Evolutionary conservation across 2,888 invertebrate genomes (phyloP), one percentile per base, ranked within the genome.

Genomic region (Clanis bilineata): DNA sequence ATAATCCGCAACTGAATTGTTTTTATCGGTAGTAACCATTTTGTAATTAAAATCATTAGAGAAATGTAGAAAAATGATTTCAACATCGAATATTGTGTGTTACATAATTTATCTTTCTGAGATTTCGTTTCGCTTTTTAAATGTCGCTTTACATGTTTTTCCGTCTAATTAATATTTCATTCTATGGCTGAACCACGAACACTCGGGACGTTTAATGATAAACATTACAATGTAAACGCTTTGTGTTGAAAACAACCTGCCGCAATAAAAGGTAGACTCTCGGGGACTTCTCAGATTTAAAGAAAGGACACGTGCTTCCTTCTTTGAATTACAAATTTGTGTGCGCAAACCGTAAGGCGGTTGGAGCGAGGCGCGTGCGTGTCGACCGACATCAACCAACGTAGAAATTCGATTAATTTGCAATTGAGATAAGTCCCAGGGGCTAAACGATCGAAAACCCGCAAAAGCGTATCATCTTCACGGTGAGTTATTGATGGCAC

Each of bases 401-500:
- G 85, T 82, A 85, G 80, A 82, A 85, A 87, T 82, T 83, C 86
- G 83, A 87, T 89, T 88, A 90, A 90, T 91, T 90, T 90, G 84
- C 88, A 90, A 90, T 90, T 85, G 86, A 88, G 84, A 91, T 91
- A 88, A 86, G 83, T 80, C 78, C 76, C 79, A 74, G 71, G 72
- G 75, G 79, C 77, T 83, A 85, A 86, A 77, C 82, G 83, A 81
- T 85, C 80, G 82, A 80, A 79, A 81, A 80, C 79, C 81, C 80
- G 79, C 81, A 80, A 85, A 79, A 82, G 79, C 84, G 86, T 86
- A 88, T 88, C 88, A 88, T 90, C 84, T 87, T 83, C 78, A 72
- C 79, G 72, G 79, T 77, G 82, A 82, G 91, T 93, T 93, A 92
- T 93, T 92, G 92, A 93, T 93, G 88, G 86, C 81, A 77, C 79